Conservation (phyloP, 2,113 vertebrate species). For the Uropsilus gracilis region DNA sequence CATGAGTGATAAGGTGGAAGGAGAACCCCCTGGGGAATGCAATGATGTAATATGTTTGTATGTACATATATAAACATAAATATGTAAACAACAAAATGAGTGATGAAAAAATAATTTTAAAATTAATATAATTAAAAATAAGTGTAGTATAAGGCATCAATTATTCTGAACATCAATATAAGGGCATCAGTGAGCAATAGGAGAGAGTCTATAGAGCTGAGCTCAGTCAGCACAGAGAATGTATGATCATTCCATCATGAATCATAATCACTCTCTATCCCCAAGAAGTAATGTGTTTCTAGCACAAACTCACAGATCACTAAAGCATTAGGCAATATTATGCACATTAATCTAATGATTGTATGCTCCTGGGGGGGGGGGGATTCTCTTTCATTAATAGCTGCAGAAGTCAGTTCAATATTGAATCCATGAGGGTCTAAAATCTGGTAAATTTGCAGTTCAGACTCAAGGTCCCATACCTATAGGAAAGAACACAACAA, state of each 20-base stretch:
- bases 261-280: not conserved
- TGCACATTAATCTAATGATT: conserved; percentile 79
- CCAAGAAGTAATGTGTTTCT: not conserved
- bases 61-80: too few species aligned
- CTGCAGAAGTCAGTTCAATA: conserved; percentile 83
- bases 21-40: too few species aligned
- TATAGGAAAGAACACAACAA: conserved; percentile 55
- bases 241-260: not conserved
- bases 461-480: conserved; percentile 87
- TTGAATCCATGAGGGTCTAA: conserved; percentile 82
- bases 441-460: conserved; percentile 85
- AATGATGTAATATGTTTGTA: too few species aligned
- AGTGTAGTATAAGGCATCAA: not conserved
- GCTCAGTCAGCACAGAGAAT: too few species aligned
- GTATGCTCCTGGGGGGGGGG: conserved; percentile 85
- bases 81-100: too few species aligned
- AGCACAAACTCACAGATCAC: too few species aligned
- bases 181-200: not conserved
- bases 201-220: not conserved
- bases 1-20: too few species aligned
- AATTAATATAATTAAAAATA: too few species aligned
- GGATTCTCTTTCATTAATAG: conserved; percentile 78
- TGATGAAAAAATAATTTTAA: too few species aligned
- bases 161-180: not conserved
- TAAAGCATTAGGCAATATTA: not conserved